Evolutionary conservation across 2,797 vertebrate species (phyloP).

Genomic region (Galago senegalensis): DNA sequence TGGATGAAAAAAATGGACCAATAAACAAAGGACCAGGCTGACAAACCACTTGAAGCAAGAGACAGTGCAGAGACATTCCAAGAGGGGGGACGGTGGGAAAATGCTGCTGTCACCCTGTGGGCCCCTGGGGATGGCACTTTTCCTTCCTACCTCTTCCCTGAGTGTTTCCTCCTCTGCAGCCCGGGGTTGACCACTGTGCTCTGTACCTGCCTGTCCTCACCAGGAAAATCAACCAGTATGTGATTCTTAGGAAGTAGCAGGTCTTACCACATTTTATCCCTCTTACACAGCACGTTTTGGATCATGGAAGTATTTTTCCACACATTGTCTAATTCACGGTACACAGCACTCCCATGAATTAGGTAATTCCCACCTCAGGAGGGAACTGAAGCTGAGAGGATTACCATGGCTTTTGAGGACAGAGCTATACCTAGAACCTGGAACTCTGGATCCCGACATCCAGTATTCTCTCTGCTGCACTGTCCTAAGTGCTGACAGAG

Average conservation of each 20-base stretch:
- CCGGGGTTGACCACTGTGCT: neutral
- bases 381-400: neutral
- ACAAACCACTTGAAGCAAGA: neutral
- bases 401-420: neutral
- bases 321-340: neutral
- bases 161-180: neutral
- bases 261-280: neutral
- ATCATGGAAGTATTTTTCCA: neutral
- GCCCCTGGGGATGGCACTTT: neutral
- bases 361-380: neutral
- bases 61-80: neutral
- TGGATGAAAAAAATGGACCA: neutral
- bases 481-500: neutral
- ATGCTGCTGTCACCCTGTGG: neutral
- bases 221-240: neutral
- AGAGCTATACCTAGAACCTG: neutral
- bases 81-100: neutral
- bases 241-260: neutral
- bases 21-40: neutral
- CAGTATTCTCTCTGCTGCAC: neutral
- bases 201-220: neutral
- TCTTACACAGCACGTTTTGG: neutral
- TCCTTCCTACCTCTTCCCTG: neutral
- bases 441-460: neutral
- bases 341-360: neutral